phyloP scores from a whole-genome alignment of 92 coral and sea anemone genomes.

The Epizoanthus illoricatus region DNA sequence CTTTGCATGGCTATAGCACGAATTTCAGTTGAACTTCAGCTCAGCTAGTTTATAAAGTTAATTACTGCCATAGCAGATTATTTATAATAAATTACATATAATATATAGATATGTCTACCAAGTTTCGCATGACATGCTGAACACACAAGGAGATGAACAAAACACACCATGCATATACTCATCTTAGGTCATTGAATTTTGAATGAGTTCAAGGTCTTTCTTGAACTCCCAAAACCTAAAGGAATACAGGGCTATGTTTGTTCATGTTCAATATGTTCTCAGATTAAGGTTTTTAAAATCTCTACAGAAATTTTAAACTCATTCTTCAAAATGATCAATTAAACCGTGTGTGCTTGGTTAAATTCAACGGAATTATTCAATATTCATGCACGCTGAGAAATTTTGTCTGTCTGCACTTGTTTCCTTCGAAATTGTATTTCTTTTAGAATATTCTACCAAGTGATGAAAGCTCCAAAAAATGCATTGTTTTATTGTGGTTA shows the following conservation, averaged over 20 bases:
- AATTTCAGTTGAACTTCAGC: neutral
- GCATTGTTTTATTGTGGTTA: neutral
- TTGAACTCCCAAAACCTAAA: neutral
- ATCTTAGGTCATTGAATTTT: no score
- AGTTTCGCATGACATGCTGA: neutral
- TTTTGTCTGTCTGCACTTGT: neutral
- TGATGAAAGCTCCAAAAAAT: no score
- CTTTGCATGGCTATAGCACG: no score
- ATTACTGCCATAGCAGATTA: neutral
- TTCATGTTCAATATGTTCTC: neutral
- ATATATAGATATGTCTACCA: neutral
- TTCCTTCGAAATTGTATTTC: conserved; percentile 6
- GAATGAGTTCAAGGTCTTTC: neutral
- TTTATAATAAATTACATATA: neutral
- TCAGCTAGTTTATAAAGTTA: conserved; percentile 6
- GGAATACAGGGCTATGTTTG: neutral
- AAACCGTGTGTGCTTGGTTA: neutral
- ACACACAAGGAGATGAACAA: neutral
- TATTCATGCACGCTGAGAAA: neutral
- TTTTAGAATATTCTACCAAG: neutral
- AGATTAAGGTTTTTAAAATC: neutral
- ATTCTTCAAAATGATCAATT: neutral
- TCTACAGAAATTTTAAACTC: neutral
- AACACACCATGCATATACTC: no score
- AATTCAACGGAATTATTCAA: neutral